Evolutionary conservation across 2,888 invertebrate species (phyloP).

Genomic region (Pristionchus japonicus): DNA sequence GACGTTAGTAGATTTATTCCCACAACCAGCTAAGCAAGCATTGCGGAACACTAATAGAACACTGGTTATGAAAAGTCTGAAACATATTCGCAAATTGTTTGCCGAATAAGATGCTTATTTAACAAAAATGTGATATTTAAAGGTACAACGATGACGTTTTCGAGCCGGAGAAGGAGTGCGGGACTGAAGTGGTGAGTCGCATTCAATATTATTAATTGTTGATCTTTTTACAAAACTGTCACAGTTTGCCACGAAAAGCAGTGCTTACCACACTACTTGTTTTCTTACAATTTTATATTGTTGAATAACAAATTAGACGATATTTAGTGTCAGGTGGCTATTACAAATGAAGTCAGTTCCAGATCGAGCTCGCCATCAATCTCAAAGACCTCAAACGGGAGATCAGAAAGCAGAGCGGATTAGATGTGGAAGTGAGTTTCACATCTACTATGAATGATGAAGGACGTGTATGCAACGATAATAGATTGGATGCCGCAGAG

Average conservation of each 20-base stretch:
- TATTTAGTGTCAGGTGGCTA: neutral
- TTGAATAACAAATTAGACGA: neutral
- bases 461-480: too few species aligned
- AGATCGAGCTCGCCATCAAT: conserved; percentile 56
- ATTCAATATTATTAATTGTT: neutral
- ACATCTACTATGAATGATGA: too few species aligned
- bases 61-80: neutral
- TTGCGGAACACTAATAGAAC: neutral
- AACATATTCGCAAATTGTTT: too few species aligned
- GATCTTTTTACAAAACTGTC: too few species aligned
- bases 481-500: too few species aligned
- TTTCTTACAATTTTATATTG: neutral
- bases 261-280: too few species aligned
- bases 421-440: neutral
- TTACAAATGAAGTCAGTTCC: neutral
- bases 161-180: neutral
- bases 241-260: too few species aligned
- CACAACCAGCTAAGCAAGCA: too few species aligned
- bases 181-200: neutral
- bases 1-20: neutral
- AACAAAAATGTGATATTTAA: neutral
- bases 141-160: conserved; percentile 15
- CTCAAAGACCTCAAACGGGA: conserved; percentile 51
- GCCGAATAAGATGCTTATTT: too few species aligned
- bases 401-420: conserved; percentile 46